Base-by-base conservation (phyloP, 2,113 vertebrate genomes). In the Lota lota region DNA sequence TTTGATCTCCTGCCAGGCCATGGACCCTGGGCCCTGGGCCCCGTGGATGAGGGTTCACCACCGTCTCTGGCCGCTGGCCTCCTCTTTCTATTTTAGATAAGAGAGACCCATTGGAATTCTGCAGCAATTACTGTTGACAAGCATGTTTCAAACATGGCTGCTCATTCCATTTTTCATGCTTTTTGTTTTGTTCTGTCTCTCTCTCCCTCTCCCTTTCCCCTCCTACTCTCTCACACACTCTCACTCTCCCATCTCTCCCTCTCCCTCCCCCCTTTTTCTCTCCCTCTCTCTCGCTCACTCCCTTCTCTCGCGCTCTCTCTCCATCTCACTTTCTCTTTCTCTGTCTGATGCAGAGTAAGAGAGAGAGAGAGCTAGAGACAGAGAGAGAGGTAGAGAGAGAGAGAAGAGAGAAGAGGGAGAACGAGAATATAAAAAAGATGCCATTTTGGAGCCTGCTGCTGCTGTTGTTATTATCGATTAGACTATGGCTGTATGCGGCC, bases 291-390 rank as follows among this genome's bases (percentile, higher is more conserved):
- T 10, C 63, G 2, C 11, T 10, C 21, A 56, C 14, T 18, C 10
- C 24, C 24, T 24, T 24, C 24, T 24, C 24, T 24, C 24, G 24
- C 24, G 4, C 24, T 24, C 24, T 24, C 24, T 24, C 24, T 24
- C 24, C 24, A 24, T 21, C 79, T 54, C 47, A 12, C 24, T 89
- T 88, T 90, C 90, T 92, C 93, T 92, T 51, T 18, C 50, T 58
- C 56, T 22, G 20, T 19, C 22, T 50, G 92, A 90, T 91, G 89
- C 90, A 80, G 36, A 40, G 3, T 5, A 40, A 40, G 36, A 40
- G 36, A 40, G 36, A n/a, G n/a, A 33, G 28, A 33, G 3, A 33
- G 28, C 7, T 33, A 4, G 28, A 33, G 28, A 33, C 28, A 33
- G 28, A 33, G 28, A 33, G 28, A 33, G 28, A n/a, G 24, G 24